Base-by-base conservation (phyloP, 2,888 invertebrate species). In the Phengaris alcon region DNA sequence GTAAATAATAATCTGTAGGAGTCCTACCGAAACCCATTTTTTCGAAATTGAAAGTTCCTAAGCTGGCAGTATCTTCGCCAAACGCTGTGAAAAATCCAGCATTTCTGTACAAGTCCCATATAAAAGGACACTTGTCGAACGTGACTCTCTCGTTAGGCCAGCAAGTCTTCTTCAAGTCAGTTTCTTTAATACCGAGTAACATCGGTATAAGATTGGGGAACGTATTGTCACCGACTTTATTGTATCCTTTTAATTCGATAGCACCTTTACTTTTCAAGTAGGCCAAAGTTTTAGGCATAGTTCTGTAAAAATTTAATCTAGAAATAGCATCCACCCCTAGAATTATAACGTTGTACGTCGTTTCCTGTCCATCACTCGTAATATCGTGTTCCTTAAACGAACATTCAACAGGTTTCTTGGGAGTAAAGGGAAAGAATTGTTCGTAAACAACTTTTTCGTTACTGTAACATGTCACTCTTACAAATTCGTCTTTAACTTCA, bases 221-320 rank as follows among this genome's bases (percentile, higher is more conserved):
- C 0, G 98, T 98, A 87, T 98, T 99, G 87, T 98, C 98, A 4
- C 96, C 99, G 9, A 99, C 97, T 94, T 98, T 99, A 85, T 97
- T 98, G 87, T 97, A 98, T 6, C 98, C 99, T 79, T 96, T 88
- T 85, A 99, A 93, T 85, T 97, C 97, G 74, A 97, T 94, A 59
- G 96, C 96, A 13, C 94, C 94, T 77, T 97, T 90, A 15, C 94
- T 87, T 76, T 94, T 90, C 74, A 97, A 90, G 80, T 94, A 95
- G 3, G 92, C 85, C 22, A 95, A 88, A 0, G 97, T 97, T 82
- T 94, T 94, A 0, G 96, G 96, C 96, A 98, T 96, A 81, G 97
- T 97, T 69, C 98, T 95, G 79, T 97, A 95, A 81, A 98, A 96
- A 88, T 98, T 98, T 78, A 97, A 90, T 80, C 98, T 94, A 0